Evolutionary conservation across 30 jellyfish, hydroid and myxozoan genomes (phyloP).

Genomic region (Cassiopea andromeda): DNA sequence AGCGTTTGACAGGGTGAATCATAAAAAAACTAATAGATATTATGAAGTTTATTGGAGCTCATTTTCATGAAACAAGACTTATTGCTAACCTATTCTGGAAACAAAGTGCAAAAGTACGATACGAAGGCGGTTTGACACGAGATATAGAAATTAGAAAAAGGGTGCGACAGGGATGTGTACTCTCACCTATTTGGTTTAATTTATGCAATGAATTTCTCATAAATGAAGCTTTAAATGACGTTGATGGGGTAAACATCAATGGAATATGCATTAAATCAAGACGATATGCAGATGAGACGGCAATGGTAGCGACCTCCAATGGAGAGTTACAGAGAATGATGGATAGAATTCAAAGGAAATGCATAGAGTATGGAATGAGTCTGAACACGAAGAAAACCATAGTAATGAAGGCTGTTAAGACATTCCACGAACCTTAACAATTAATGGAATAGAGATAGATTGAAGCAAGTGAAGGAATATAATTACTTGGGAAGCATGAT

Average conservation of each 20-base stretch:
- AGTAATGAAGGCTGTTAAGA: conserved; percentile 1
- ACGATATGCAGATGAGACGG: conserved; percentile 59
- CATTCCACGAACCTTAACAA: not conserved
- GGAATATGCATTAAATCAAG: conserved; percentile 13
- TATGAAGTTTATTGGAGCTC: conserved; percentile 8
- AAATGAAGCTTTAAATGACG: conserved; percentile 11
- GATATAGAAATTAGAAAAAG: conserved; percentile 23
- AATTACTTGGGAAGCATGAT: conserved; percentile 18
- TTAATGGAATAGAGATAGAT: not conserved
- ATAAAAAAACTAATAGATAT: conserved; percentile 3
- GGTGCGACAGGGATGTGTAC: conserved; percentile 66
- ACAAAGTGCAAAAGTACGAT: conserved; percentile 54
- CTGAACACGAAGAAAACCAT: conserved; percentile 30
- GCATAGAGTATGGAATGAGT: conserved; percentile 11
- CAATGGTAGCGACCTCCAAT: conserved; percentile 7
- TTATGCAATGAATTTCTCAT: conserved; percentile 28
- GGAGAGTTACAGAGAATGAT: not conserved
- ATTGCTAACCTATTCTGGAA: conserved; percentile 51
- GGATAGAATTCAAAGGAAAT: not conserved
- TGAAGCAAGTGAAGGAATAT: conserved; percentile 16
- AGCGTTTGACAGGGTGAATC: conserved; percentile 67
- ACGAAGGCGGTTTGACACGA: not conserved
- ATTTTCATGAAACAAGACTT: conserved; percentile 28
- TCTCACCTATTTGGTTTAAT: conserved; percentile 40
- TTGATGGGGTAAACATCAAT: not conserved